These are phyloP conservation scores for Chionoecetes opilio DNA, from an alignment of 1,140 invertebrate genomes.

Conservation along the genomic window DNA sequence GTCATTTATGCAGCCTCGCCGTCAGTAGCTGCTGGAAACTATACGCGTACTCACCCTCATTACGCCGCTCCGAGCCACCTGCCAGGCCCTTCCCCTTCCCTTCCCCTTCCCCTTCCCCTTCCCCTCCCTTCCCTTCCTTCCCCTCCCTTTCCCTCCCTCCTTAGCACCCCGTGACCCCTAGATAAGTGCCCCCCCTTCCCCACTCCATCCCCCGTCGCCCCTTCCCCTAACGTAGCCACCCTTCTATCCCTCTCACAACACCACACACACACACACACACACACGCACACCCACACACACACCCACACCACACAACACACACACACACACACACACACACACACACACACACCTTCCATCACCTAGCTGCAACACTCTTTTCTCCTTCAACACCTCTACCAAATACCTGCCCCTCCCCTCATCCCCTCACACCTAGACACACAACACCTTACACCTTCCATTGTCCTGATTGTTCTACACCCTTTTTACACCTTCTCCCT, in stretches of 20 bases:
- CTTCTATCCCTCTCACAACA: no score
- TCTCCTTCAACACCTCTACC: no score
- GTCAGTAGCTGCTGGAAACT: background rate
- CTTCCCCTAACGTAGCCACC: no score
- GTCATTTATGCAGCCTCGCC: background rate
- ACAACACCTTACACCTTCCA: constrained; percentile 17
- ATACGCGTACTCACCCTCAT: background rate
- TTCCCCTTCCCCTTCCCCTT: background rate
- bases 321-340: no score
- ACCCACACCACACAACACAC: no score
- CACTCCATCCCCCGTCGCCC: no score
- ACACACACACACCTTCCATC: no score
- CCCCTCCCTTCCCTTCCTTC: background rate
- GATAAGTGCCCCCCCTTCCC: no score
- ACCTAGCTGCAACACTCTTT: no score
- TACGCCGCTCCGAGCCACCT: background rate
- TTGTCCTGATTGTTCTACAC: background rate
- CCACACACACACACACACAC: no score
- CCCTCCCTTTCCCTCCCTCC: background rate
- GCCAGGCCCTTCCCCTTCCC: background rate
- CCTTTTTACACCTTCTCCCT: background rate
- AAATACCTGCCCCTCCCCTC: background rate
- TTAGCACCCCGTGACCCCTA: no score
- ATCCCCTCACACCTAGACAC: background rate
- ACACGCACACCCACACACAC: no score